Base-by-base conservation (phyloP, 1,140 invertebrate species). In the Drosophila arizonae region DNA sequence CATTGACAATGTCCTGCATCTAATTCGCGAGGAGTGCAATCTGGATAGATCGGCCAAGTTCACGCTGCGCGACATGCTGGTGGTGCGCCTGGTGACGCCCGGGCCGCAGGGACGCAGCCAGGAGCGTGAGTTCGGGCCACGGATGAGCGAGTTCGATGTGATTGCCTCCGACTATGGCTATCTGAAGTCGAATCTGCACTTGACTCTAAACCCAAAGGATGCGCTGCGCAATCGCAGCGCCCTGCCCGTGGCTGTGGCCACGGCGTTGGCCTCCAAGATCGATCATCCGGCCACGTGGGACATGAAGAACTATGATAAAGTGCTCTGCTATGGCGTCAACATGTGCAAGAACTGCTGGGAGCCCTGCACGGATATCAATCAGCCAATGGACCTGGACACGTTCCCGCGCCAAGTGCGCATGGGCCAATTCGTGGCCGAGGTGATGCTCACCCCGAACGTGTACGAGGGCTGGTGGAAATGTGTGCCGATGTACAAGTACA, bases 211-310 rank as follows among this genome's bases (percentile, higher is more conserved):
- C 52, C 57, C 77, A 0, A 74, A 72, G 26, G 87, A 90, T 57
- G 75, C 88, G 0, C 6, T 90, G 30, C 77, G 90, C 0, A 91
- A 89, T 63, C 87, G 87, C 1, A 90, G 87, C 63, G 90, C 84
- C 0, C 51, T 91, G 10, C 87, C 90, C 0, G 81, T 88, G 2
- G 76, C 76, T 0, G 77, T 91, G 9, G 81, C 88, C 15, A 74
- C 85, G 0, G 74, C 81, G 0, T 21, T 91, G 17, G 79, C 85
- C 2, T 82, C 90, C 9, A 91, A 91, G 50, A 81, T 91, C 45
- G 90, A 91, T 80, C 90, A 91, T 78, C 85, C 88, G 0, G 90
- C 87, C 21, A 91, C 90, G 0, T 91, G 90, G 90, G 75, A 90
- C 10, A 36, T 36, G 60, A 81, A 84, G 28, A 89, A 75, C n/a